These are phyloP conservation scores for Engraulis encrasicolus DNA, from an alignment of 2,113 vertebrate species.

Conservation along the genomic window DNA sequence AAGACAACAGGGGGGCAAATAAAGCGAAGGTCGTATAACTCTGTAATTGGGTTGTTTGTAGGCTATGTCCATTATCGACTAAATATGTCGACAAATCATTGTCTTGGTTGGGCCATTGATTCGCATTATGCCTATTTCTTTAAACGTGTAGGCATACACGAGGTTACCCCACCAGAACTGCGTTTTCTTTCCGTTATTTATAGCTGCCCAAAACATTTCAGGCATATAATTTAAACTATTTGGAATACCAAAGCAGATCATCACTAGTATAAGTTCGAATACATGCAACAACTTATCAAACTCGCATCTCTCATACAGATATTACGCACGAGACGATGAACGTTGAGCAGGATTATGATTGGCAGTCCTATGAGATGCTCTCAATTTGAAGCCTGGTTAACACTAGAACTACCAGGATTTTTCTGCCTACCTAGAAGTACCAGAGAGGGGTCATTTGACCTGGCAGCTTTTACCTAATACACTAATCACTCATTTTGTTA, in stretches of 20 bases:
- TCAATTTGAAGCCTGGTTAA: background rate
- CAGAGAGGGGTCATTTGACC: too few relatives aligned
- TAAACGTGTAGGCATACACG: background rate
- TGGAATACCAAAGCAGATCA: background rate
- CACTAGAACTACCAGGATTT: too few relatives aligned
- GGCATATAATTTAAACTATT: too few relatives aligned
- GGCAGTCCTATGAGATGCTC: slow-evolving; percentile 22
- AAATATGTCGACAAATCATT: background rate
- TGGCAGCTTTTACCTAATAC: too few relatives aligned
- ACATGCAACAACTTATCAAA: background rate
- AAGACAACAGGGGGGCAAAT: slow-evolving; percentile 61
- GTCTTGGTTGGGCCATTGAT: background rate
- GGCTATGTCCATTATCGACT: background rate
- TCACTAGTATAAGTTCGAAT: background rate
- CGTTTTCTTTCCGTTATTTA: too few relatives aligned
- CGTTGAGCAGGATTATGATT: background rate
- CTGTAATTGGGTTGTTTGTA: slow-evolving; percentile 61
- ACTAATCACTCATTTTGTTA: too few relatives aligned
- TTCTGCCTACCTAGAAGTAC: too few relatives aligned
- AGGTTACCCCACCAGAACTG: too few relatives aligned
- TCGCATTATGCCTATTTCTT: background rate
- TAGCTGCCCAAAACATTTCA: too few relatives aligned
- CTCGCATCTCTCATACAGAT: too few relatives aligned
- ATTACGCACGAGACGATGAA: background rate
- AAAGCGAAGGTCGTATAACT: slow-evolving; percentile 43